These are phyloP conservation scores for Rhinoderma darwinii DNA, from an alignment of 2,113 vertebrate species.

Conservation along the genomic window DNA sequence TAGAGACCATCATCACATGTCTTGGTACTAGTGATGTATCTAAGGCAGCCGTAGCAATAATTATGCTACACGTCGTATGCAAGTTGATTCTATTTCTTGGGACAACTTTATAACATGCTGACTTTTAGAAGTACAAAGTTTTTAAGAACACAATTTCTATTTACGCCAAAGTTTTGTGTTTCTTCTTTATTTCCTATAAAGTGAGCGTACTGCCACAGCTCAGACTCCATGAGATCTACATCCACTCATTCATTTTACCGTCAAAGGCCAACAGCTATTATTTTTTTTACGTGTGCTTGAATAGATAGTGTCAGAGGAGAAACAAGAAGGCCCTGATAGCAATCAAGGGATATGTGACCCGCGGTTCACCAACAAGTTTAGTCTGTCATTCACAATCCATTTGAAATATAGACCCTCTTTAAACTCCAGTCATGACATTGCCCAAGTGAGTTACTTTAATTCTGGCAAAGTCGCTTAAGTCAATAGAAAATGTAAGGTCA, in stretches of 20 bases:
- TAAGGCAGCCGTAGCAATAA: background rate
- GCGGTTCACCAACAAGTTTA: slow-evolving; percentile 41
- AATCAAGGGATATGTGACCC: slow-evolving; percentile 52
- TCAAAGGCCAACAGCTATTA: slow-evolving; percentile 47
- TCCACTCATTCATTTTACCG: slow-evolving; percentile 12
- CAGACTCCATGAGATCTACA: slow-evolving; percentile 3
- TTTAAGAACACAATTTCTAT: background rate
- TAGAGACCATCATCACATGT: no score
- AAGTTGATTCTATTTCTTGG: background rate
- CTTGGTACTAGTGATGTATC: no score
- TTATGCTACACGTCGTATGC: background rate
- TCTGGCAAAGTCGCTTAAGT: slow-evolving; percentile 49
- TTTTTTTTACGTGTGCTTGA: slow-evolving; percentile 30
- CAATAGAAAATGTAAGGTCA: slow-evolving; percentile 52
- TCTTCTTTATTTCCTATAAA: background rate
- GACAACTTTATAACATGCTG: background rate
- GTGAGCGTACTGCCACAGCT: background rate
- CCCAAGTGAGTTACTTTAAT: slow-evolving; percentile 42
- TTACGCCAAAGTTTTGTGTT: background rate
- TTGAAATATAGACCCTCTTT: slow-evolving; percentile 48
- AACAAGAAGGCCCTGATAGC: slow-evolving; percentile 46
- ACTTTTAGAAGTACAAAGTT: background rate
- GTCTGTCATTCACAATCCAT: slow-evolving; percentile 53
- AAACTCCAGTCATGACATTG: slow-evolving; percentile 49
- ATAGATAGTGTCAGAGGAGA: slow-evolving; percentile 45